phyloP scores from a whole-genome alignment of 2,113 vertebrate genomes.

The Mastomys natalensis region DNA sequence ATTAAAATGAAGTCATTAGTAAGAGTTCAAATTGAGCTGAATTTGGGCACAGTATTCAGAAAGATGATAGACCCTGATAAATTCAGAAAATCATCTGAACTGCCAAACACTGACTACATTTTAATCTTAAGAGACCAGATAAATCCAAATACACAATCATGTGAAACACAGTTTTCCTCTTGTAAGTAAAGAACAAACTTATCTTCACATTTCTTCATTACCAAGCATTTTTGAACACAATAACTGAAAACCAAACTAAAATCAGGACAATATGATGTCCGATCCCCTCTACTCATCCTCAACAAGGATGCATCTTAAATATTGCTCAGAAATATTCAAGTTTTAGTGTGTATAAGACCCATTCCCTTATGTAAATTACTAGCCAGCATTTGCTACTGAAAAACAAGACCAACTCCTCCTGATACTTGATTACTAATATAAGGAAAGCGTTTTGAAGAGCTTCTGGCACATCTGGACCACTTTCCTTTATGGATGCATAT shows the following conservation, averaged over 20 bases:
- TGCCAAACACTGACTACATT: not conserved
- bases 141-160: not conserved
- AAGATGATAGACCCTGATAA: not conserved
- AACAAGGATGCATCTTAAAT: not conserved
- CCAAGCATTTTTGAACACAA: not conserved
- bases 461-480: fast-evolving
- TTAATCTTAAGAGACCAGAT: not conserved
- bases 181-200: not conserved
- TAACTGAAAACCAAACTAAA: not conserved
- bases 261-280: not conserved
- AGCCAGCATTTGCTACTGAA: no score
- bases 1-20: not conserved
- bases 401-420: fast-evolving
- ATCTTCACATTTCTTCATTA: not conserved
- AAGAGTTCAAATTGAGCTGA: not conserved
- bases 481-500: not conserved
- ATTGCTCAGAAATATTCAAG: not conserved
- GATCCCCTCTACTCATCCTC: not conserved
- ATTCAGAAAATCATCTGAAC: not conserved
- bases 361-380: not conserved
- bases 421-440: not conserved
- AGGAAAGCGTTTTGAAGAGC: not conserved
- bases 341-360: not conserved
- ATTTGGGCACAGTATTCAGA: no score
- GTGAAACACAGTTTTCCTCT: not conserved